These are phyloP conservation scores for Anseranas semipalmata DNA, from an alignment of 2,113 vertebrate genomes.

Conservation along the genomic window DNA sequence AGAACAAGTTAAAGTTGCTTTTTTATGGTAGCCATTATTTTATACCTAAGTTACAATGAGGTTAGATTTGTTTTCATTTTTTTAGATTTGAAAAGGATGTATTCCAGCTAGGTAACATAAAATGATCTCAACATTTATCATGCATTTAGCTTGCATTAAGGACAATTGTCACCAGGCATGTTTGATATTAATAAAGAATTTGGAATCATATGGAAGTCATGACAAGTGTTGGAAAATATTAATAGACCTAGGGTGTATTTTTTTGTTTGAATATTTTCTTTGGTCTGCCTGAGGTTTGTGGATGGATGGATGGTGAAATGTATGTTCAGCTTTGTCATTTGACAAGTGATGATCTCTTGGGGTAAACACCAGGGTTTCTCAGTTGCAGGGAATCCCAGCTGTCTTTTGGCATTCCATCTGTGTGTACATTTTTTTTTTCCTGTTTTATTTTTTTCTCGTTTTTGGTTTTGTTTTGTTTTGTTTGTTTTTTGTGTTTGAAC, in stretches of 20 bases:
- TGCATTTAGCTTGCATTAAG: neutral
- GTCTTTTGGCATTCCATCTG: slow-evolving; percentile 71
- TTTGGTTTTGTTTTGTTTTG: too few relatives aligned
- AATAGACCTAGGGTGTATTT: neutral
- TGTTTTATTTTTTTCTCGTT: neutral
- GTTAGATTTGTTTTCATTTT: neutral
- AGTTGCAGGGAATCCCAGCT: slow-evolving; percentile 67
- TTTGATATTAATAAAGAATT: neutral
- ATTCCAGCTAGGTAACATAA: neutral
- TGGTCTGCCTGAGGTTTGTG: slow-evolving; percentile 20
- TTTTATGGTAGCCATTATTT: neutral
- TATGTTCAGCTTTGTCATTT: slow-evolving; percentile 54
- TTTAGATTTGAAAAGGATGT: neutral
- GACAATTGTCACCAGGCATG: neutral
- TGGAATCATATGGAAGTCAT: slow-evolving; percentile 1
- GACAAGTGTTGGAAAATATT: slow-evolving; percentile 32
- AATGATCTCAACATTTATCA: neutral
- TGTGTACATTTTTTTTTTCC: neutral
- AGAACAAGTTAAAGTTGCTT: neutral
- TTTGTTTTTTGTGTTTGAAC: neutral
- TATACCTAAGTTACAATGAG: neutral
- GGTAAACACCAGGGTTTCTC: slow-evolving; percentile 63
- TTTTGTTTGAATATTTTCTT: slow-evolving; percentile 16
- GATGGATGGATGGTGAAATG: slow-evolving; percentile 34
- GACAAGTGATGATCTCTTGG: slow-evolving; percentile 66